Evolutionary conservation across 2,888 invertebrate genomes (phyloP).

Genomic region (Melinaea menophilus): DNA sequence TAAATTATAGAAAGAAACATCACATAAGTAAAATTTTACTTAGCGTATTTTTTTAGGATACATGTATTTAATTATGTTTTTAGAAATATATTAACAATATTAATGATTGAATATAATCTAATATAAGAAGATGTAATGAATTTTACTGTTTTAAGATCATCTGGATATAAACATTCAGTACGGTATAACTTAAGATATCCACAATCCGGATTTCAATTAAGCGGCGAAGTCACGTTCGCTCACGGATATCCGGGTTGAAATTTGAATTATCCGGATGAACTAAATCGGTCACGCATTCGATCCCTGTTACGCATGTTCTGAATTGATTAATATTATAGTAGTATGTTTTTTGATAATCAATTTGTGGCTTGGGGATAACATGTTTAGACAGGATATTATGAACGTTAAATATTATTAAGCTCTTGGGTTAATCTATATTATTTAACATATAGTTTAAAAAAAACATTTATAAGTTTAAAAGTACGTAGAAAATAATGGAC

Average conservation of each 20-base stretch:
- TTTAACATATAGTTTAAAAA: no score
- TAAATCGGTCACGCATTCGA: constrained; percentile 26
- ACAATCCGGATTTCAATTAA: constrained; percentile 24
- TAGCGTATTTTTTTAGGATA: no score
- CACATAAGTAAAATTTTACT: no score
- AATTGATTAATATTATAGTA: constrained; percentile 18
- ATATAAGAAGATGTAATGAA: neutral
- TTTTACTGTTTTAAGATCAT: neutral
- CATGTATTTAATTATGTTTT: no score
- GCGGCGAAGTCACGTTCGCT: constrained; percentile 22
- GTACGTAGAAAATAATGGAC: no score
- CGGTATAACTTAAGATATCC: constrained; percentile 16
- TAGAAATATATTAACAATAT: no score
- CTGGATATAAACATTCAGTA: neutral
- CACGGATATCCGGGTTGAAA: constrained; percentile 25
- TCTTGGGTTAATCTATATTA: no score
- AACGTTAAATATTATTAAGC: neutral
- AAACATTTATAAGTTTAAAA: no score
- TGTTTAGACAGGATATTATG: neutral
- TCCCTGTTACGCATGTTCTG: constrained; percentile 20
- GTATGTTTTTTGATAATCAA: constrained; percentile 8
- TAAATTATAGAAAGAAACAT: no score
- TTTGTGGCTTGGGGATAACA: neutral
- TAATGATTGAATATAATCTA: no score
- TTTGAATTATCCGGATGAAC: constrained; percentile 29